Percentiles rank a stretch among this genome's conserved stretches.
phyloP scores from a whole-genome alignment of 2,888 invertebrate genomes.

The Hylaea fasciaria region DNA sequence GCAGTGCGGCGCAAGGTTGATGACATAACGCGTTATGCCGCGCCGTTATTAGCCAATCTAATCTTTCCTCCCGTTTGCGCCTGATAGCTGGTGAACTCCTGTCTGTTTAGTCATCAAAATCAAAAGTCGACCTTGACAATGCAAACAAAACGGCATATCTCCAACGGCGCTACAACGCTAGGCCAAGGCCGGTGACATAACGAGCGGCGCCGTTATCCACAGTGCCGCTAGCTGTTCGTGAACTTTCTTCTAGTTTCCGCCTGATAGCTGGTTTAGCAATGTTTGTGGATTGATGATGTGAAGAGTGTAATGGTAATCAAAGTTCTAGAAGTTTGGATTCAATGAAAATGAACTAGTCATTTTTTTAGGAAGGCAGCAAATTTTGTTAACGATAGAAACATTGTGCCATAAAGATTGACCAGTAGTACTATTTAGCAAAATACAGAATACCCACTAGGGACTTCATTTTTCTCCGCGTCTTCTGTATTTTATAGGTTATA shows the following conservation, averaged over 20 bases:
- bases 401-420: too few relatives aligned
- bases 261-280: slow-evolving; percentile 5
- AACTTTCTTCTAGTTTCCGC: slow-evolving; percentile 28
- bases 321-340: neutral
- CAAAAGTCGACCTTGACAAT: slow-evolving; percentile 39
- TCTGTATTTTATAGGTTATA: too few relatives aligned
- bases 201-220: slow-evolving; percentile 46
- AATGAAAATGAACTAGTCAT: too few relatives aligned
- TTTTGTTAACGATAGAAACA: too few relatives aligned
- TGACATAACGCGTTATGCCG: too few relatives aligned
- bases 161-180: slow-evolving; percentile 58
- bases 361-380: too few relatives aligned
- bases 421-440: too few relatives aligned
- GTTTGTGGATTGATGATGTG: neutral
- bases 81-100: neutral
- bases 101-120: slow-evolving; percentile 28
- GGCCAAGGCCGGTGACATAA: slow-evolving; percentile 79
- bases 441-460: too few relatives aligned
- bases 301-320: neutral
- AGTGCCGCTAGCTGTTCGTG: slow-evolving; percentile 28
- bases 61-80: neutral
- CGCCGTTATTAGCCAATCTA: too few relatives aligned
- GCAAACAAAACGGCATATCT: slow-evolving; percentile 48
- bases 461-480: too few relatives aligned
- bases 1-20: too few relatives aligned